A percentile compares a stretch with the other conserved stretches of the same genome.
Evolutionary conservation across 2,888 invertebrate genomes (phyloP).

Genomic region (Corythucha ciliata): DNA sequence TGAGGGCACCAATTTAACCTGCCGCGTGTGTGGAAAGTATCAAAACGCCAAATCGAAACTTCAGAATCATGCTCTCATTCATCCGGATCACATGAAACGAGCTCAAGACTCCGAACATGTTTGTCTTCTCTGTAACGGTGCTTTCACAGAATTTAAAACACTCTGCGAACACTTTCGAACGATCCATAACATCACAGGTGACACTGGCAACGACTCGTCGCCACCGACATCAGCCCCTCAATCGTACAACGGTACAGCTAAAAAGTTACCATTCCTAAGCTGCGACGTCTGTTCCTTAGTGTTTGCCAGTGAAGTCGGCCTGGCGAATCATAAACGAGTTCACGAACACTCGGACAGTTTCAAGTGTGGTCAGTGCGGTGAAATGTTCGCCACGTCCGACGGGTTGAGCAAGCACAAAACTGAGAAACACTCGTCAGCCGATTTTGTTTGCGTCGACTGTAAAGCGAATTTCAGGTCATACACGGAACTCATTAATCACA

Average conservation of each 20-base stretch:
- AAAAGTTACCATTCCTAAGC: conserved; percentile 27
- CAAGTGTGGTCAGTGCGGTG: conserved; percentile 31
- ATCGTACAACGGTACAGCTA: neutral
- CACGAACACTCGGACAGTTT: conserved; percentile 28
- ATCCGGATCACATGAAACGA: conserved; percentile 40
- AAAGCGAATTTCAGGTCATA: conserved; percentile 29
- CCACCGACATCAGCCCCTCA: neutral
- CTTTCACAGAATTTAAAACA: conserved; percentile 22
- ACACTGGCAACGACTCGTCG: neutral
- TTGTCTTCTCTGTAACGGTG: conserved; percentile 30
- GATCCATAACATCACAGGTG: conserved; percentile 23
- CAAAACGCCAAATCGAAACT: conserved; percentile 51
- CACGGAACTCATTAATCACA: conserved; percentile 23
- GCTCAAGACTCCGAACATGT: conserved; percentile 26
- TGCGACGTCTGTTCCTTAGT: conserved; percentile 30
- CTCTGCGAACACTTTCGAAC: conserved; percentile 23
- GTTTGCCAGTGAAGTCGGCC: conserved; percentile 29
- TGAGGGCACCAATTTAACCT: conserved; percentile 50
- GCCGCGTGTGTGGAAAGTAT: conserved; percentile 47
- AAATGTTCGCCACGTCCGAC: conserved; percentile 25
- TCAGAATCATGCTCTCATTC: conserved; percentile 49
- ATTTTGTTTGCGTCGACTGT: conserved; percentile 30
- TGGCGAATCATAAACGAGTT: conserved; percentile 28
- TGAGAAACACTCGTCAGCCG: conserved; percentile 25
- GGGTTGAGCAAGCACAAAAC: conserved; percentile 21